Conservation (phyloP, 1,140 invertebrate genomes). For the Diuraphis noxia region DNA sequence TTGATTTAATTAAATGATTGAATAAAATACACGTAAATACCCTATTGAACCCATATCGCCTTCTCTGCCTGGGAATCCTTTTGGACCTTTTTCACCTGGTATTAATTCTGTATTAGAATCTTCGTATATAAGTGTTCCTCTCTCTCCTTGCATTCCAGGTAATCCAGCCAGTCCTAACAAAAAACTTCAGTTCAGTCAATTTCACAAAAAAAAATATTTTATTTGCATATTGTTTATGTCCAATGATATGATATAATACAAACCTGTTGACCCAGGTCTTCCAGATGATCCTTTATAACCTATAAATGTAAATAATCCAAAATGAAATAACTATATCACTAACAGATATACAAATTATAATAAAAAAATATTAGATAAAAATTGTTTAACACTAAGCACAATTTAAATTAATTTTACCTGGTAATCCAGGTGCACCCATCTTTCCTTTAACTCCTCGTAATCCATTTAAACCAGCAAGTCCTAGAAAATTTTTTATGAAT, state of each 20-base stretch:
- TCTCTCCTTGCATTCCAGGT: conserved; percentile 60
- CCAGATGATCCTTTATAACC: conserved; percentile 27
- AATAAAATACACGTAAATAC: not conserved
- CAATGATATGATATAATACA: not conserved
- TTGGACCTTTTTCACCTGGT: conserved; percentile 21
- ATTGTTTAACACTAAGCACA: not conserved
- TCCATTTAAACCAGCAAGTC: conserved; percentile 60
- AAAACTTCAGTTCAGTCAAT: not conserved
- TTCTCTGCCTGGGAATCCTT: conserved; percentile 50
- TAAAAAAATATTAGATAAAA: not conserved
- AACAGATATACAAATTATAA: not conserved
- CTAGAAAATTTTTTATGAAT: not conserved
- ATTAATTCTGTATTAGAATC: not conserved
- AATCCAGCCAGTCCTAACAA: conserved; percentile 58
- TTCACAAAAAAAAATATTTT: not conserved
- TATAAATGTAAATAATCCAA: conserved; percentile 22
- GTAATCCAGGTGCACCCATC: conserved; percentile 64
- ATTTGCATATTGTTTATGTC: not conserved
- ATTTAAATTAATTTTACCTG: conserved; percentile 56
- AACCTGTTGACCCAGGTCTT: not conserved
- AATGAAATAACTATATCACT: not conserved
- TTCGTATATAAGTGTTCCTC: conserved; percentile 55
- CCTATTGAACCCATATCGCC: conserved; percentile 7
- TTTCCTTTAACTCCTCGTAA: conserved; percentile 64
- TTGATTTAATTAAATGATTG: not conserved